Base-by-base conservation (phyloP, 2,888 invertebrate genomes). In the Lepetodrilus schrolli region DNA sequence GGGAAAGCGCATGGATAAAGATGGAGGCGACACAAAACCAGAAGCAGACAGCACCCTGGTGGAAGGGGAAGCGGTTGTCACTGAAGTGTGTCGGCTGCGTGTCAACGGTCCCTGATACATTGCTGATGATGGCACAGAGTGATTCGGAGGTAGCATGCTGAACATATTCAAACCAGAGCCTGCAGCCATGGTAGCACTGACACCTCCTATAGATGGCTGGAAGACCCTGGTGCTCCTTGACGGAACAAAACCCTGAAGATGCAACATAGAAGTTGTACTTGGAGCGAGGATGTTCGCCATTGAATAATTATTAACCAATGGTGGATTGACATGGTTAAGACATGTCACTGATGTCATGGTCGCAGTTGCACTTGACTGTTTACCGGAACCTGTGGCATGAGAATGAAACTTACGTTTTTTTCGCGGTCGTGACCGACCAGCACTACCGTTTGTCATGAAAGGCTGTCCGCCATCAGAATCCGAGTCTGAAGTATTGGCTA, bases 401-500 rank as follows among this genome's bases (percentile, higher is more conserved):
- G n/a, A 58, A 34, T 17, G 10, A 34, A 13, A 30, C 34, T 34
- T 58, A 34, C 30, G 58, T 58, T 58, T 58, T 21, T 58, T 58
- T 17, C 58, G 26, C 8, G 58, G 34, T 34, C 58, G 30, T 34
- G 30, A 10, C n/a, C 17, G 30, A 3, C 58, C 13, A n/a, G 34
- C n/a, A 7, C 21, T 17, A 4, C 58, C 58, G 26, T 58, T 58
- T 4, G 34, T 1, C n/a, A n/a, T n/a, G n/a, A n/a, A n/a, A n/a
- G n/a, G 43, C 10, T 30, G 13, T 5, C 58, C 58, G 10, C 58
- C 58, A 17, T 58, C 58, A 30, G 58, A 58, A 58, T 58, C 58
- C 0, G 58, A 58, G 26, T 58, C 58, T 1, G 58, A 58, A 21
- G 30, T 58, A 17, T 34, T 58, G 30, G 58, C 26, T 30, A 30